Base-by-base conservation (phyloP, 2,797 vertebrate genomes). In the Chaetodon trifasciatus region DNA sequence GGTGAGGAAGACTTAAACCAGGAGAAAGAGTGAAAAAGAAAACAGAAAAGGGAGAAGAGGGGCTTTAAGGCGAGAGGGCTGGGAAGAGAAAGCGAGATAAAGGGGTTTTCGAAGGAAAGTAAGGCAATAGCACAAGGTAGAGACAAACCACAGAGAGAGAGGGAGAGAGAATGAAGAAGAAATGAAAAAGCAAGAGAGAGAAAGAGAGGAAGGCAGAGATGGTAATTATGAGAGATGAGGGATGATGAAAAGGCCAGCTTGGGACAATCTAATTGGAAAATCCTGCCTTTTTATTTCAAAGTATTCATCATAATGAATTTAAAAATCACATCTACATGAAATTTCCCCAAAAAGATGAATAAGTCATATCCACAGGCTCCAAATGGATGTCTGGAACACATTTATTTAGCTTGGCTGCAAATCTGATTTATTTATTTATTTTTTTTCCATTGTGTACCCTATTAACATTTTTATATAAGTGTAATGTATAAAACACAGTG, bases 221-320 rank as follows among this genome's bases (percentile, higher is more conserved):
- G 60, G 64, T 85, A 82, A 85, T 88, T 74, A 85, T 57, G 49
- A 82, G 58, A 76, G 76, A 78, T 67, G 75, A 78, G 28, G 58
- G 69, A 83, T 83, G 81, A 83, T 76, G 72, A 80, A 85, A 81
- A 82, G 69, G 60, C 62, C n/a, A 42, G 13, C 62, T 56, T 50
- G 68, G 61, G 76, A 84, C 74, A 79, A 69, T 81, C 79, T 70
- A 61, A 87, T 76, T 81, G 83, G 63, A 75, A 76, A 82, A 79
- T 64, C 57, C 55, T 55, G 57, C 53, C 47, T 57, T 81, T 88
- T 74, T 66, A 82, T 74, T 74, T 73, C 46, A 73, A 68, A 83
- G 70, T 81, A 80, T 84, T 82, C 73, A 86, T 81, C 74, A 87
- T 70, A 71, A 82, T 83, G 40, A 77, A 79, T 74, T 66, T 16